Evolutionary conservation across 2,888 invertebrate species (phyloP).

Genomic region (Drosophila diplacantha): DNA sequence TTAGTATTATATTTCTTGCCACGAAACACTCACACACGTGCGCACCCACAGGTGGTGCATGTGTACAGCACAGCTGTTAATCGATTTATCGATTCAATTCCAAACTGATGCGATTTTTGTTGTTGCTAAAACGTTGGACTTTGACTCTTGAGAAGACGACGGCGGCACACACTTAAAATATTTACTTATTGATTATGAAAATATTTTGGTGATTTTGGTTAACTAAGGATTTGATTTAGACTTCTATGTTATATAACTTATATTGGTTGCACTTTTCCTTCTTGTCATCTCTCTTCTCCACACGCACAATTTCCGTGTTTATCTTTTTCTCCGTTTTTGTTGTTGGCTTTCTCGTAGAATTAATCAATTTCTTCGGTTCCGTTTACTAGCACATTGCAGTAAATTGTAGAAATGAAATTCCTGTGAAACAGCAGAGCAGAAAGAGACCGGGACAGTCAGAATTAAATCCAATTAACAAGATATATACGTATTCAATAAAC

Average conservation of each 20-base stretch:
- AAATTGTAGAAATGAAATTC: conserved; percentile 65
- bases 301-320: conserved; percentile 11
- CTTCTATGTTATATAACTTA: conserved; percentile 5
- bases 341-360: conserved; percentile 40
- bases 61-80: conserved; percentile 37
- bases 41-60: conserved; percentile 24
- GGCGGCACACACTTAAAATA: conserved; percentile 20
- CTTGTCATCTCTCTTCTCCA: conserved; percentile 38
- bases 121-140: background rate
- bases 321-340: background rate
- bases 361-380: conserved; percentile 32
- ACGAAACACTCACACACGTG: conserved; percentile 25
- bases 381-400: conserved; percentile 58
- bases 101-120: conserved; percentile 13
- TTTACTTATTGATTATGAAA: conserved; percentile 21
- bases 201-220: conserved; percentile 31
- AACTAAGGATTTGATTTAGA: conserved; percentile 17
- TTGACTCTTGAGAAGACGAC: conserved; percentile 2
- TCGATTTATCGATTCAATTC: conserved; percentile 17
- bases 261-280: conserved; percentile 41
- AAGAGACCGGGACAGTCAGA: conserved; percentile 3
- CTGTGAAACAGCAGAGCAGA: conserved; percentile 37
- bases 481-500: conserved; percentile 14
- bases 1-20: conserved; percentile 3
- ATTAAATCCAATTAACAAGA: conserved; percentile 21